Base-by-base conservation (phyloP, 2,888 invertebrate genomes). In the Blastobasis lacticolella region DNA sequence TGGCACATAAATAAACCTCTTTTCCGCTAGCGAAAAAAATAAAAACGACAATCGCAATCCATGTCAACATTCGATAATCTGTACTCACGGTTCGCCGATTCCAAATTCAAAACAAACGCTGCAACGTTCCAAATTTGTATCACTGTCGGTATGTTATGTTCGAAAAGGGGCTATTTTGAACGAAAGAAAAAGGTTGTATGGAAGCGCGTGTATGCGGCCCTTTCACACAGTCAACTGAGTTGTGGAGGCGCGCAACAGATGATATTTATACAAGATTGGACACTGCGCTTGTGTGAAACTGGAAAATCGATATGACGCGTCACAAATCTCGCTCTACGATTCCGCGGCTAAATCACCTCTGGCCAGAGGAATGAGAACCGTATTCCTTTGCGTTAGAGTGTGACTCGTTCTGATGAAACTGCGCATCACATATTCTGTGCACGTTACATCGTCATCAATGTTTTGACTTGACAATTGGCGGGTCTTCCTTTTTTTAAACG, bases 191-290 rank as follows among this genome's bases (percentile, higher is more conserved):
- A 63, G 61, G 61, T 55, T 52, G 53, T 64, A 60, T 51, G 55
- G 64, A 69, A 63, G 77, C 81, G 78, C 74, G 73, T 64, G 60
- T 23, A 38, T 75, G 62, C 73, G 70, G 56, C 64, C 60, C 63
- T 60, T 51, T 57, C 66, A 63, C 64, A 72, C 81, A 84, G 86
- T 85, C 85, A 86, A 86, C 86, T 86, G 85, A 72, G 50, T 23
- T 59, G 57, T 52, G 48, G 55, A 50, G 51, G 54, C 61, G 67
- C 67, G 69, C 82, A 83, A 83, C 86, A 83, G 82, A 83, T 86
- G 83, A 75, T 73, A 80, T 82, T 80, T 81, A 79, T 82, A 78
- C 62, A 67, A 56, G 61, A 60, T 50, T 59, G 49, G 56, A 54
- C 56, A 67, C 46, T 71, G 79, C 81, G 81, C 81, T 68, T 79